Conservation (phyloP, 2,113 vertebrate genomes). For the Arothron firmamentum region DNA sequence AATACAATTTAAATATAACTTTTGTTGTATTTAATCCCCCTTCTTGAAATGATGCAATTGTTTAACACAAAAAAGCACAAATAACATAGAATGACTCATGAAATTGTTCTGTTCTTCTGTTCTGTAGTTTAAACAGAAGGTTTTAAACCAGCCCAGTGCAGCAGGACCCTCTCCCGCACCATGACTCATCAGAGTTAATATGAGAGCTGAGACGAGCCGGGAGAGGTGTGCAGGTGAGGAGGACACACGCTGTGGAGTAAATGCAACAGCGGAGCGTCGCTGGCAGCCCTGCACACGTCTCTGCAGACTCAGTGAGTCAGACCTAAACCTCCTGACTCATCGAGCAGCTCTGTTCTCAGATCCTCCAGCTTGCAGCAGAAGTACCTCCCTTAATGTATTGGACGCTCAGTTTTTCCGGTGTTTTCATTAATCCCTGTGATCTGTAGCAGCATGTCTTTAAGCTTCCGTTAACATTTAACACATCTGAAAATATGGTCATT, state of each 20-base stretch:
- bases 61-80: no score
- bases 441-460: neutral
- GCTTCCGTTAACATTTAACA: neutral
- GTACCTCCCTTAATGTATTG: slow-evolving; percentile 13
- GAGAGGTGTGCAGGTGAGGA: slow-evolving; percentile 1
- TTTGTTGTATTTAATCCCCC: no score
- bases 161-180: slow-evolving; percentile 23
- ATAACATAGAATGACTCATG: no score
- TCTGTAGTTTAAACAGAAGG: no score
- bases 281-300: slow-evolving; percentile 28
- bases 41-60: no score
- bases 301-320: slow-evolving; percentile 37
- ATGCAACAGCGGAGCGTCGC: slow-evolving; percentile 37
- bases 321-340: slow-evolving; percentile 60
- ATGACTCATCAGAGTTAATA: slow-evolving; percentile 56
- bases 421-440: neutral
- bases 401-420: neutral
- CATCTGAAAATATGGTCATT: no score
- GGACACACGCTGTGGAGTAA: slow-evolving; percentile 15
- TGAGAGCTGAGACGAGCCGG: slow-evolving; percentile 25
- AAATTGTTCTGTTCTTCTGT: no score
- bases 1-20: no score
- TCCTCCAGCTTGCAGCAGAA: slow-evolving; percentile 21
- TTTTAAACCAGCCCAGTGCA: no score
- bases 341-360: slow-evolving; percentile 44